Percentiles rank a stretch among this genome's conserved stretches.
Evolutionary conservation across 2,113 vertebrate species (phyloP).

Genomic region (Oxygymnocypris stewartii): DNA sequence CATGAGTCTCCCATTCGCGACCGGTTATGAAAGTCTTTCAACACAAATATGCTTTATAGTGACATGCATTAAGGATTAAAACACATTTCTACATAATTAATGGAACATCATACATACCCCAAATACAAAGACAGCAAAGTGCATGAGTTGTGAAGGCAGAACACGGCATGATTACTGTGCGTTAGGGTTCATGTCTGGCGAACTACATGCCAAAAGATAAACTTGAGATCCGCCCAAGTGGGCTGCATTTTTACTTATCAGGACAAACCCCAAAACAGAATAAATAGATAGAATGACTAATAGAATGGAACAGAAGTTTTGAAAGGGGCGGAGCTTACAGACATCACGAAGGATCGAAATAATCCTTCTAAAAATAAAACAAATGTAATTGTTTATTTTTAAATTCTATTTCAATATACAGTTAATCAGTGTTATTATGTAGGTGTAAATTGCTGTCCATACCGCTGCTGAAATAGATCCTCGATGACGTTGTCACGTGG

Average conservation of each 20-base stretch:
- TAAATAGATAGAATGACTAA: background rate
- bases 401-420: rapidly evolving
- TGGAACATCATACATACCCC: conserved; percentile 18
- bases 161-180: background rate
- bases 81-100: background rate
- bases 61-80: background rate
- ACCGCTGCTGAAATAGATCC: background rate
- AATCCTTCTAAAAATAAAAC: background rate
- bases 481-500: background rate
- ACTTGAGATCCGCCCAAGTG: background rate
- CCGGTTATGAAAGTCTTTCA: background rate
- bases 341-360: background rate
- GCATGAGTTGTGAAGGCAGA: background rate
- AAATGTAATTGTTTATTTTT: background rate
- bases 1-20: background rate
- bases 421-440: background rate
- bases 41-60: background rate
- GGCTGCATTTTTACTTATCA: background rate
- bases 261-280: background rate
- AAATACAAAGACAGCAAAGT: conserved; percentile 28
- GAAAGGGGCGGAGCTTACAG: background rate
- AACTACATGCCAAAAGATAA: background rate
- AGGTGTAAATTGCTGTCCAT: background rate
- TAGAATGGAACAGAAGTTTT: rapidly evolving
- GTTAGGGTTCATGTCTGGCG: background rate